Conservation (phyloP, 2,888 invertebrate genomes). For the Protula sp. region DNA sequence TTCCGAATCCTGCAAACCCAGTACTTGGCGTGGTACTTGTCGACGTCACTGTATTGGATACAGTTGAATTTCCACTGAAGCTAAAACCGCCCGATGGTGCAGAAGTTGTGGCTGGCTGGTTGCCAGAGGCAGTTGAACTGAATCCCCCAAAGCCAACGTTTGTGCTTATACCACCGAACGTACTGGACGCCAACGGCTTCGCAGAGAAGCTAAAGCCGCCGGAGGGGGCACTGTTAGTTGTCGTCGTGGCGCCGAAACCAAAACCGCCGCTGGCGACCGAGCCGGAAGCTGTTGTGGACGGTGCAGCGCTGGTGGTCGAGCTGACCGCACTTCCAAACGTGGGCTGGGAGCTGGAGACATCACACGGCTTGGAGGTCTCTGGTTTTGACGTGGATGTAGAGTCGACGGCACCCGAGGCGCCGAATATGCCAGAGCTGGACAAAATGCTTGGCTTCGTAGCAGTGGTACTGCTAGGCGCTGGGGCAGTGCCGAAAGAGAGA, state of each 20-base stretch:
- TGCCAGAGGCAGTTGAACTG: not conserved
- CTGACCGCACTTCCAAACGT: too few relatives aligned
- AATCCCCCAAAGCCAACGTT: conserved; percentile 5
- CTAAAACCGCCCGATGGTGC: not conserved
- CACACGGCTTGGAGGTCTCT: too few relatives aligned
- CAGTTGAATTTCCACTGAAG: not conserved
- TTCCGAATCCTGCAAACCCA: too few relatives aligned
- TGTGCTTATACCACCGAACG: not conserved
- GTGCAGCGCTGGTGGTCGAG: too few relatives aligned
- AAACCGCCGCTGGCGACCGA: too few relatives aligned
- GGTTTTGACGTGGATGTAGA: too few relatives aligned
- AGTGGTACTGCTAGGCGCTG: not conserved
- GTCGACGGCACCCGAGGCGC: not conserved
- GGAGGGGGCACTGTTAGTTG: not conserved
- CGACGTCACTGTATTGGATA: too few relatives aligned
- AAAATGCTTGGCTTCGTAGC: not conserved
- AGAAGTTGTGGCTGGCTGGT: not conserved
- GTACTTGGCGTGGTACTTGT: too few relatives aligned
- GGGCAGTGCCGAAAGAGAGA: not conserved
- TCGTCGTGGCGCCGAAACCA: not conserved
- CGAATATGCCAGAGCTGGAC: not conserved
- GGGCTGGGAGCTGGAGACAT: too few relatives aligned
- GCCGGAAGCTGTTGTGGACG: not conserved
- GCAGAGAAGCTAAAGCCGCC: conserved; percentile 2
- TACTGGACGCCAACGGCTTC: not conserved